Evolutionary conservation across 2,113 vertebrate species (phyloP).

Genomic region (Syngnathus floridae): DNA sequence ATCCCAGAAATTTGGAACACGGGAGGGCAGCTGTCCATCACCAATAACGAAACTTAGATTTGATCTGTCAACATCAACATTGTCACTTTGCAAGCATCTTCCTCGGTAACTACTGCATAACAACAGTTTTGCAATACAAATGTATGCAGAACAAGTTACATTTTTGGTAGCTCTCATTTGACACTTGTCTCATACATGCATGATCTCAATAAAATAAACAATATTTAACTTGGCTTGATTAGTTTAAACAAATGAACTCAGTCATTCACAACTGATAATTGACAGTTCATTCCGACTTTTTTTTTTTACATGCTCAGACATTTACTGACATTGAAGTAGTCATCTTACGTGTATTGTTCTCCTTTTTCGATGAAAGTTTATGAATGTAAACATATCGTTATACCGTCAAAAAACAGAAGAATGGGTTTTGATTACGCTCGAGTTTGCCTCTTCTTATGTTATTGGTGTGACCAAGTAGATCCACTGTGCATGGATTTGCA

Average conservation of each 20-base stretch:
- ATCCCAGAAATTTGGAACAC: conserved; percentile 74
- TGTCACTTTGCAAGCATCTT: neutral
- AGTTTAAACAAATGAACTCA: neutral
- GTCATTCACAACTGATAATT: neutral
- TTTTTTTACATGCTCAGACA: neutral
- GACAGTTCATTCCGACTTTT: neutral
- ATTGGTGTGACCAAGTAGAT: neutral
- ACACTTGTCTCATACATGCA: too few species aligned
- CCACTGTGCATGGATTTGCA: neutral
- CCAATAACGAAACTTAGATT: neutral
- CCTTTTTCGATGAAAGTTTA: neutral
- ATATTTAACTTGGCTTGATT: neutral
- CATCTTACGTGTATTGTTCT: neutral
- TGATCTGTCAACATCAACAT: neutral
- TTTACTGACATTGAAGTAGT: neutral
- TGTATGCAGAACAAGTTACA: too few species aligned
- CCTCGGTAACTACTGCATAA: neutral
- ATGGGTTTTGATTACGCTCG: neutral
- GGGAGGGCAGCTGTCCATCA: conserved; percentile 49
- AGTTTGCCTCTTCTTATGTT: neutral
- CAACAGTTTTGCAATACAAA: neutral
- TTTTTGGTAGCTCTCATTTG: too few species aligned
- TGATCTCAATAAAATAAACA: too few species aligned
- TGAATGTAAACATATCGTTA: neutral
- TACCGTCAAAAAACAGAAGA: neutral